These are phyloP conservation scores for Drosophila pandora DNA, from an alignment of 1,140 invertebrate species.

Conservation along the genomic window DNA sequence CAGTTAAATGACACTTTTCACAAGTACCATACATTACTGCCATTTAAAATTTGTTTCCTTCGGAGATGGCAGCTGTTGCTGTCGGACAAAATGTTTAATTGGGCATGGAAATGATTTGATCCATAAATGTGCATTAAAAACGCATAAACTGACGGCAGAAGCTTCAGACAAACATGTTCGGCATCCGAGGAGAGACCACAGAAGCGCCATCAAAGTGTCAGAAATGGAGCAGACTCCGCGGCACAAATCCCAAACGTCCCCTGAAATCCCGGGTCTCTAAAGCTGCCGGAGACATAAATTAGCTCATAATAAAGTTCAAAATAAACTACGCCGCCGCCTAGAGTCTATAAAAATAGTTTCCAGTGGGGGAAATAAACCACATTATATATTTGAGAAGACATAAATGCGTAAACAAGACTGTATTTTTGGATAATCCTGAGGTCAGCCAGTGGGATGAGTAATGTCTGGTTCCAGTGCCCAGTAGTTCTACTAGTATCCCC, in stretches of 20 bases:
- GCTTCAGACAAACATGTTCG: conserved; percentile 29
- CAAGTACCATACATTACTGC: background rate
- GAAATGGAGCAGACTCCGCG: conserved; percentile 27
- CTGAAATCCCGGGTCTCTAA: conserved; percentile 1
- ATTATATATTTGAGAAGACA: conserved; percentile 54
- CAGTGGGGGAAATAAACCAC: conserved; percentile 60
- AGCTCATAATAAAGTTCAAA: conserved; percentile 68
- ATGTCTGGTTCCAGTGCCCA: background rate
- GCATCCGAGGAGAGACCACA: conserved; percentile 17
- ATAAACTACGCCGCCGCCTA: conserved; percentile 48
- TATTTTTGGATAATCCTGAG: conserved; percentile 17
- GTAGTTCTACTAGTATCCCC: background rate
- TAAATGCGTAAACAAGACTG: conserved; percentile 56
- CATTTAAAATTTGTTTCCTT: background rate
- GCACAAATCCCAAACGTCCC: conserved; percentile 23
- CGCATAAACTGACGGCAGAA: conserved; percentile 35
- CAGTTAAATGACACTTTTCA: conserved; percentile 3
- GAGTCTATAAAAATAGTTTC: conserved; percentile 68
- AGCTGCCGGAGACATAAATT: conserved; percentile 62
- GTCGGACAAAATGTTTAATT: conserved; percentile 41
- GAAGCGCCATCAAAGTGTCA: conserved; percentile 57
- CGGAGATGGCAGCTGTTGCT: conserved; percentile 32
- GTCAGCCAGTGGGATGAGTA: conserved; percentile 22
- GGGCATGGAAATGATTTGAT: conserved; percentile 36
- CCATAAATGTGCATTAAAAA: conserved; percentile 50